Percentiles rank a stretch among this genome's conserved stretches.
phyloP scores from a whole-genome alignment of 1,140 invertebrate genomes.

The Lucilia cuprina region DNA sequence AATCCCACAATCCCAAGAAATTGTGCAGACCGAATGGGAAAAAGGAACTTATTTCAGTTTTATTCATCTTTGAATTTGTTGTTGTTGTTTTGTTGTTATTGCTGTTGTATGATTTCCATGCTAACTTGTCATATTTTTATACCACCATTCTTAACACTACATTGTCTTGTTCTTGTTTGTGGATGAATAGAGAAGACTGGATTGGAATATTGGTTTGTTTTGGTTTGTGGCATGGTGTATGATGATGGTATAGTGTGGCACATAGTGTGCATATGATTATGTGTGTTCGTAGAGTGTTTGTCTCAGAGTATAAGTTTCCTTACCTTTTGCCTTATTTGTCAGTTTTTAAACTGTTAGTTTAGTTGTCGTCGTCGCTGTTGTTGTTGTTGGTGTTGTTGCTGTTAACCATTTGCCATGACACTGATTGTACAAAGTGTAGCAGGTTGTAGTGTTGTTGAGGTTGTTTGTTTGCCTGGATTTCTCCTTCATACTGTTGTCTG shows the following conservation, averaged over 20 bases:
- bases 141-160: slow-evolving; percentile 20
- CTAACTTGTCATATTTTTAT: slow-evolving; percentile 32
- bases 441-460: slow-evolving; percentile 26
- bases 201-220: neutral
- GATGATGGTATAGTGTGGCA: neutral
- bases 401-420: slow-evolving; percentile 35
- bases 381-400: slow-evolving; percentile 12
- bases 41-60: neutral
- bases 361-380: neutral
- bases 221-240: neutral
- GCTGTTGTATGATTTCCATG: slow-evolving; percentile 15
- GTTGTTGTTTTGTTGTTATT: neutral
- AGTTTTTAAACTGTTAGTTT: slow-evolving; percentile 23
- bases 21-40: neutral
- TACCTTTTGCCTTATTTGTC: neutral
- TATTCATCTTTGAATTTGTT: neutral
- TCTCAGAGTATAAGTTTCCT: neutral
- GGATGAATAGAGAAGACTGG: neutral
- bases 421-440: slow-evolving; percentile 33
- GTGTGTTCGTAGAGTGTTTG: neutral
- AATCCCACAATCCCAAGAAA: slow-evolving; percentile 5
- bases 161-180: neutral
- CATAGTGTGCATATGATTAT: neutral
- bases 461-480: slow-evolving; percentile 17
- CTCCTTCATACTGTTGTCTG: slow-evolving; percentile 8